These are phyloP conservation scores for Aurelia aurita DNA, from an alignment of 30 jellyfish, hydroid and myxozoan genomes.

Conservation along the genomic window DNA sequence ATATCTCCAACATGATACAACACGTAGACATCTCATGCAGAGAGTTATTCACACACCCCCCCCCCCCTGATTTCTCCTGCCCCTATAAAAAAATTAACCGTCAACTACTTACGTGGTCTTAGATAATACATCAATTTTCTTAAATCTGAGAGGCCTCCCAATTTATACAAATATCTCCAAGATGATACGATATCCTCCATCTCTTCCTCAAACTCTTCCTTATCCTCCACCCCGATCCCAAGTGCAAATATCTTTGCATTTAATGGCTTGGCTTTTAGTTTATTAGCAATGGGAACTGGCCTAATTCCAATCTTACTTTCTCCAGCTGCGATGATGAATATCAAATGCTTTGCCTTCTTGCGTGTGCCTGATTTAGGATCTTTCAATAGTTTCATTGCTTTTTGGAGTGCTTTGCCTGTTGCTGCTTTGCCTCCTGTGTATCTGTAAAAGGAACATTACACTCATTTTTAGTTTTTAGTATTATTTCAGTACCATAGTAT, in stretches of 20 bases:
- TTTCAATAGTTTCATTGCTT: constrained; percentile 28
- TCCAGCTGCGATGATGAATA: constrained; percentile 69
- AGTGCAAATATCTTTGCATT: constrained; percentile 37
- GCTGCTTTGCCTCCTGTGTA: constrained; percentile 55
- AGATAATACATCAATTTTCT: not conserved
- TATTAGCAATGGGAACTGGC: constrained; percentile 38
- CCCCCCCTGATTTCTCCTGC: too few species aligned
- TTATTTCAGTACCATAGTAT: too few species aligned
- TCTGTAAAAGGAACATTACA: not conserved
- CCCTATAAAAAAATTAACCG: not conserved
- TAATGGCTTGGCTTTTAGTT: constrained; percentile 27
- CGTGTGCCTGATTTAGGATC: constrained; percentile 31
- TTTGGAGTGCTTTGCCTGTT: constrained; percentile 43
- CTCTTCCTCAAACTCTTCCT: constrained; percentile 1
- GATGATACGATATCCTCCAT: constrained; percentile 39
- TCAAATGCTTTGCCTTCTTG: constrained; percentile 8
- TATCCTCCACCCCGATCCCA: constrained; percentile 35
- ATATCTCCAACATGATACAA: too few species aligned
- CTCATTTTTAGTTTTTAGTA: too few species aligned
- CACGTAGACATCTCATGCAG: too few species aligned
- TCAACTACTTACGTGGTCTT: constrained; percentile 22
- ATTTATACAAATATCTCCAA: constrained; percentile 9
- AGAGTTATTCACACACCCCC: too few species aligned
- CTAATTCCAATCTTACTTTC: constrained; percentile 18
- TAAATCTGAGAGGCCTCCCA: not conserved